phyloP scores from a whole-genome alignment of 1,140 invertebrate species.

The Drosophila seguyi region DNA sequence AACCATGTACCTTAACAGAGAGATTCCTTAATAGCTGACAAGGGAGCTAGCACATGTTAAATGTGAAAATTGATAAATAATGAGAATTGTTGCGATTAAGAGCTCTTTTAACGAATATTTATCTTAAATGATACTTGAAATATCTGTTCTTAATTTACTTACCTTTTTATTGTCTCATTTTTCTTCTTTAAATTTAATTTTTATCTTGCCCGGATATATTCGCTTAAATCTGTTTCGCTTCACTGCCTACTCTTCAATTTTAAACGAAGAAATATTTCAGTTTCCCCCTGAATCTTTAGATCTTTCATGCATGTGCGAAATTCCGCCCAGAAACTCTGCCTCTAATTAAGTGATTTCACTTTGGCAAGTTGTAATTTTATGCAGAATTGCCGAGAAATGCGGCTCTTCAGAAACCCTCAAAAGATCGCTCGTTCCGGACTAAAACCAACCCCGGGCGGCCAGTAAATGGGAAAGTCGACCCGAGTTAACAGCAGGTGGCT shows the following conservation, averaged over 20 bases:
- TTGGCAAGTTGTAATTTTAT: constrained; percentile 28
- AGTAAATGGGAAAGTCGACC: constrained; percentile 52
- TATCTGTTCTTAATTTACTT: neutral
- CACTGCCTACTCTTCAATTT: constrained; percentile 1
- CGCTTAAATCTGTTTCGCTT: neutral
- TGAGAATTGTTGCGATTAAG: neutral
- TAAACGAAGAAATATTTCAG: constrained; percentile 7
- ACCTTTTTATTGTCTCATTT: no score
- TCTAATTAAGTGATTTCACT: constrained; percentile 39
- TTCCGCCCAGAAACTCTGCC: constrained; percentile 19
- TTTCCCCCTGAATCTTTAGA: constrained; percentile 18
- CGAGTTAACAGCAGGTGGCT: constrained; percentile 72
- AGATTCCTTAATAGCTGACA: no score
- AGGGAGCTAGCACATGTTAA: neutral
- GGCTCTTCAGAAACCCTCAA: constrained; percentile 27
- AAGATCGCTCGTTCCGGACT: constrained; percentile 13
- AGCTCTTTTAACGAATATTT: neutral
- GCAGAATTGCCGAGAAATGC: constrained; percentile 23
- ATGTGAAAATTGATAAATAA: neutral
- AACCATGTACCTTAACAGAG: neutral
- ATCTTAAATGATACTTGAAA: neutral
- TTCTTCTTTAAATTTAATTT: neutral
- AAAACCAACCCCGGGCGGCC: constrained; percentile 32
- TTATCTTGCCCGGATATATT: no score
- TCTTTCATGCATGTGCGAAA: constrained; percentile 34